These are phyloP conservation scores for Phania funesta DNA, from an alignment of 2,888 invertebrate species.

Conservation along the genomic window DNA sequence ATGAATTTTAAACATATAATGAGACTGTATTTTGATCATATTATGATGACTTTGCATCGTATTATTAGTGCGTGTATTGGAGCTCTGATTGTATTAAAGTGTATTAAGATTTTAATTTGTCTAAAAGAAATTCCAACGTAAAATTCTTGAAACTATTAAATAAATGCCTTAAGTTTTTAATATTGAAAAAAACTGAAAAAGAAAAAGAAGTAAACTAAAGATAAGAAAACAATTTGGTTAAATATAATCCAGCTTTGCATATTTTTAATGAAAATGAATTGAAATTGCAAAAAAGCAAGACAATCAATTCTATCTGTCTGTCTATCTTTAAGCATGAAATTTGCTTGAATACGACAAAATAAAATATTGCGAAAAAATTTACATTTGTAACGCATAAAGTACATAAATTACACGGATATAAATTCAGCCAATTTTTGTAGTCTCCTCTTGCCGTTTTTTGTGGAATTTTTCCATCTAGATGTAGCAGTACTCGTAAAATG, in stretches of 20 bases:
- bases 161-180: no score
- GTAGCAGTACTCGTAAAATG: background rate
- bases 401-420: constrained; percentile 26
- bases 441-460: background rate
- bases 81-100: no score
- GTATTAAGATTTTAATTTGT: no score
- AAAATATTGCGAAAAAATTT: constrained; percentile 6
- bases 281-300: background rate
- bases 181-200: no score
- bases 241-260: constrained; percentile 14
- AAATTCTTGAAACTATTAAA: no score
- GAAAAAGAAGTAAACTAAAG: background rate
- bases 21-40: no score
- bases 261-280: background rate
- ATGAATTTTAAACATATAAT: no score
- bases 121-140: no score
- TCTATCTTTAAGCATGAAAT: constrained; percentile 24
- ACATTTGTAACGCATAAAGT: constrained; percentile 30
- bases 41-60: no score
- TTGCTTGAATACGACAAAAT: background rate
- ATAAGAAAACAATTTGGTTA: background rate
- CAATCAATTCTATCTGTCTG: background rate
- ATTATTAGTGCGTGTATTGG: no score
- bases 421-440: constrained; percentile 1
- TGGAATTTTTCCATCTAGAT: background rate